These are phyloP conservation scores for Atherix ibis DNA, from an alignment of 2,888 invertebrate genomes.

Conservation along the genomic window DNA sequence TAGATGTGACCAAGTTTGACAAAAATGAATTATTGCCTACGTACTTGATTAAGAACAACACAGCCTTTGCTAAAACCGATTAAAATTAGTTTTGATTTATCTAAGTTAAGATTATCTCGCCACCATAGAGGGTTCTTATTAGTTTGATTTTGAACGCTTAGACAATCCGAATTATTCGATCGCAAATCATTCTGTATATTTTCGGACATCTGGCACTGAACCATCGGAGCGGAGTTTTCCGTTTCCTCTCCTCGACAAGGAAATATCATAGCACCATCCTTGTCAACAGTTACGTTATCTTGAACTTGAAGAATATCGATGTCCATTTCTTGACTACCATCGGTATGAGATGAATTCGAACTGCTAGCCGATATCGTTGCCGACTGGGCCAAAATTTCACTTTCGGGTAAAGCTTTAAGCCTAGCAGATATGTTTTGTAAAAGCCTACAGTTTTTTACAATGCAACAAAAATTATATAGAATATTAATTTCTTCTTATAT, in stretches of 20 bases:
- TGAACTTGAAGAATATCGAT: conserved; percentile 41
- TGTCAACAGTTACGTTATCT: conserved; percentile 29
- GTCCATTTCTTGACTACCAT: conserved; percentile 36
- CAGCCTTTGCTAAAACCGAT: conserved; percentile 89
- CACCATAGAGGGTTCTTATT: conserved; percentile 41
- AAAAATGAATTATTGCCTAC: conserved; percentile 25
- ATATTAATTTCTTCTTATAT: conserved; percentile 2
- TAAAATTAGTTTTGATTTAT: conserved; percentile 43
- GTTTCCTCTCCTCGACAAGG: conserved; percentile 14
- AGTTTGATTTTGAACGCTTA: conserved; percentile 9
- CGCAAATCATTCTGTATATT: conserved; percentile 8
- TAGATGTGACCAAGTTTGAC: not conserved
- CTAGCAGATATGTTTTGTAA: conserved; percentile 40
- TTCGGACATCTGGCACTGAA: conserved; percentile 4
- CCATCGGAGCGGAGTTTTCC: conserved; percentile 10
- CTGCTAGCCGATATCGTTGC: conserved; percentile 29
- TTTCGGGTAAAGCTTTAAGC: conserved; percentile 38
- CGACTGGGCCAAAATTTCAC: conserved; percentile 37
- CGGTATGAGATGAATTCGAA: conserved; percentile 3
- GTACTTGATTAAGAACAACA: conserved; percentile 68
- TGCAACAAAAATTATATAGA: conserved; percentile 2
- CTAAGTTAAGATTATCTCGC: conserved; percentile 40
- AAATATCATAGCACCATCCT: conserved; percentile 24
- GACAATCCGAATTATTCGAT: conserved; percentile 12
- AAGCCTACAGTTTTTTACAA: conserved; percentile 36